Percentiles rank a stretch among this genome's conserved stretches.
phyloP scores from a whole-genome alignment of 2,113 vertebrate species.

The Odontophorus gujanensis region DNA sequence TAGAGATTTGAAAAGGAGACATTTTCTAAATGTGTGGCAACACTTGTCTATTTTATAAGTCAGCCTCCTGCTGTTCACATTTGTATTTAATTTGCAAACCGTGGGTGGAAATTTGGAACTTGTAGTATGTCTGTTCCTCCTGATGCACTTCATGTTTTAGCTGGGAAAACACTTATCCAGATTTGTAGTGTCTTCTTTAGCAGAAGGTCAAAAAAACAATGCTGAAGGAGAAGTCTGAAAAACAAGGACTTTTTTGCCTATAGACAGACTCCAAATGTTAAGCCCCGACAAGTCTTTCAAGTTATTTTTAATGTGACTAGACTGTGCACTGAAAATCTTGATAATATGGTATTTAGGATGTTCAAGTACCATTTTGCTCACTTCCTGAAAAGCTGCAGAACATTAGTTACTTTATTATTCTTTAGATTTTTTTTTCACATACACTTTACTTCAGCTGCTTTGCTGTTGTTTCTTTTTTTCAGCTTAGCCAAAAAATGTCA shows the following conservation, averaged over 20 bases:
- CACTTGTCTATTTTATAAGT: constrained; percentile 65
- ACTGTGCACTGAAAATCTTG: background rate
- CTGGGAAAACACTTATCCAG: constrained; percentile 27
- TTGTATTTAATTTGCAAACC: constrained; percentile 70
- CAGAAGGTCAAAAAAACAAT: constrained; percentile 21
- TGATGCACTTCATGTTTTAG: constrained; percentile 34
- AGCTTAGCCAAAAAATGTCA: background rate
- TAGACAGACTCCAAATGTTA: background rate
- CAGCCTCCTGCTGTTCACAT: constrained; percentile 62
- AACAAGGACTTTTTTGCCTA: background rate
- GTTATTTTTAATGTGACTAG: constrained; percentile 14
- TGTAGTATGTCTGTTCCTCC: constrained; percentile 27
- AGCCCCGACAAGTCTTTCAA: background rate
- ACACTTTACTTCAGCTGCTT: background rate
- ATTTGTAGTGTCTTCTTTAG: background rate
- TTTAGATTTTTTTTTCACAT: background rate
- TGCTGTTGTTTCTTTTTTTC: background rate
- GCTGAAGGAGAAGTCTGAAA: background rate
- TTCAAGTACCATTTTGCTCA: background rate
- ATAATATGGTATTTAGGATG: background rate
- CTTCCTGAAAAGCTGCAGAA: background rate
- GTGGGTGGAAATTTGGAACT: constrained; percentile 56
- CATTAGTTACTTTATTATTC: background rate
- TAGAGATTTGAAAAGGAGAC: constrained; percentile 14
- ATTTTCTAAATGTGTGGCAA: constrained; percentile 54